These are phyloP conservation scores for Diceros bicornis DNA, from an alignment of 2,797 vertebrate species.

Conservation along the genomic window DNA sequence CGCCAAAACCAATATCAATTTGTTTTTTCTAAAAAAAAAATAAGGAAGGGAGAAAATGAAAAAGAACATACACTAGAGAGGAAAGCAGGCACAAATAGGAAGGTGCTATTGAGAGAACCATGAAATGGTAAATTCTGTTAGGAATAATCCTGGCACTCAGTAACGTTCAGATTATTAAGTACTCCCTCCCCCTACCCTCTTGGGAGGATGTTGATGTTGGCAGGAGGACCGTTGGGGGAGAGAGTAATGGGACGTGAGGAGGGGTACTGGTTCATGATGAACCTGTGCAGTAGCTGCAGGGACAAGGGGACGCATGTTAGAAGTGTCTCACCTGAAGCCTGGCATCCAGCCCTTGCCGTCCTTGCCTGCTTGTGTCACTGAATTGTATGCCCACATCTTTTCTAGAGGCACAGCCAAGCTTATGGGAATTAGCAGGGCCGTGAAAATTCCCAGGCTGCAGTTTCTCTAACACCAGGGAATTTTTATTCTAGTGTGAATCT, in stretches of 20 bases:
- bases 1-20: not conserved
- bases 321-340: not conserved
- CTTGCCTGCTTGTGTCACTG: not conserved
- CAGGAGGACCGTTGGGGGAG: not conserved
- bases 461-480: not conserved
- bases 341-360: not conserved
- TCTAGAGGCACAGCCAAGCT: not conserved
- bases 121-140: not conserved
- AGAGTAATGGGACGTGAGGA: not conserved
- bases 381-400: not conserved
- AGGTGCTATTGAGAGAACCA: not conserved
- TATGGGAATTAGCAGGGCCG: not conserved
- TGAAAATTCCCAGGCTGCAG: no score
- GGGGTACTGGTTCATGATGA: accelerated
- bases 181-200: not conserved
- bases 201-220: not conserved
- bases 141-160: no score
- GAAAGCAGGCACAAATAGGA: not conserved
- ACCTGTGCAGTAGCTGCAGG: accelerated
- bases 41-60: not conserved
- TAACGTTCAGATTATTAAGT: not conserved
- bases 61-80: not conserved
- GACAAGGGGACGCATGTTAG: not conserved
- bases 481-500: not conserved
- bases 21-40: not conserved